A percentile compares a stretch with the other conserved stretches of the same genome.
Evolutionary conservation across 2,797 vertebrate genomes (phyloP).

Genomic region (Anisognathus igniventris): DNA sequence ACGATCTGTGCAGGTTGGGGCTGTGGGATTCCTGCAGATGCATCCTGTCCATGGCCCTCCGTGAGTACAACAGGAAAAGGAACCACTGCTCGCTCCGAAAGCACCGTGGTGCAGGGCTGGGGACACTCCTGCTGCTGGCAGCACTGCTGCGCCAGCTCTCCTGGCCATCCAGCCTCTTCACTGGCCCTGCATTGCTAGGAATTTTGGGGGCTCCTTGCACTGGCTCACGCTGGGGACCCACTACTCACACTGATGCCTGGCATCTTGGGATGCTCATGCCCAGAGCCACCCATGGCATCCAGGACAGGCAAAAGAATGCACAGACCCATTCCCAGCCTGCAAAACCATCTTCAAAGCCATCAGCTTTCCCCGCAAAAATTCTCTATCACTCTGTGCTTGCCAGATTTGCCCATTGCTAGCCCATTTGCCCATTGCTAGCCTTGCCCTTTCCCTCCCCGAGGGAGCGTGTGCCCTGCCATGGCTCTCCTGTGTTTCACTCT

Average conservation of each 20-base stretch:
- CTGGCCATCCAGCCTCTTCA: not conserved
- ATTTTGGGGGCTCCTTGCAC: not conserved
- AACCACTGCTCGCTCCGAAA: conserved; percentile 59
- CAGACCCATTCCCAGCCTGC: not conserved
- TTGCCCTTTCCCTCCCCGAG: not conserved
- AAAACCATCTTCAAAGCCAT: not conserved
- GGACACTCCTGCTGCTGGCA: not conserved
- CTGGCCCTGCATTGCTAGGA: fast-evolving
- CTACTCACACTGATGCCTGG: not conserved
- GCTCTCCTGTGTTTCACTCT: not conserved
- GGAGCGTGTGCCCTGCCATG: not conserved
- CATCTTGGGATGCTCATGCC: not conserved
- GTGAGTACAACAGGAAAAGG: conserved; percentile 80
- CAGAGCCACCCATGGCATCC: not conserved
- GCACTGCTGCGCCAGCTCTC: not conserved
- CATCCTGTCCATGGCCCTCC: conserved; percentile 73
- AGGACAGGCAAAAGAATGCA: not conserved
- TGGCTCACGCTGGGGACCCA: not conserved
- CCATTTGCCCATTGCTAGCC: not conserved
- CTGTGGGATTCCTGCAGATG: conserved; percentile 80
- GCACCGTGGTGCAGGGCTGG: fast-evolving
- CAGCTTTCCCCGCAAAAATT: not conserved
- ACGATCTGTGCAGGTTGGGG: conserved; percentile 67
- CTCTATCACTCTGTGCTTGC: not conserved
- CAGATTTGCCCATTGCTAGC: not conserved